Evolutionary conservation across 2,113 vertebrate species (phyloP).

Genomic region (Nannobrachium achirus): DNA sequence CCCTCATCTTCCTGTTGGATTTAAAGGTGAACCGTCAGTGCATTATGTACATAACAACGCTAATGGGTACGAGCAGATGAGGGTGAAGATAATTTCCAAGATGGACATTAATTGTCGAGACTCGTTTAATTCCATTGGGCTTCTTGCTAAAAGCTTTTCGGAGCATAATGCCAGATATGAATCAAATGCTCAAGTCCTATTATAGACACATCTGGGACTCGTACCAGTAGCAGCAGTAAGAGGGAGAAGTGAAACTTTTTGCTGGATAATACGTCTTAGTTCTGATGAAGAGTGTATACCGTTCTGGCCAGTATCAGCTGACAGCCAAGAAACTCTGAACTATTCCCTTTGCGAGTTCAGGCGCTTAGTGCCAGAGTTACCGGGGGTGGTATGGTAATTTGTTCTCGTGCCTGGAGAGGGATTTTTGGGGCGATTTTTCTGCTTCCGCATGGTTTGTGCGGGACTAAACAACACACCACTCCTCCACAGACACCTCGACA

Average conservation of each 20-base stretch:
- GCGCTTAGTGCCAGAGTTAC: too few relatives aligned
- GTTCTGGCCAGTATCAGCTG: background rate
- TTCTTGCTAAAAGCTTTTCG: slow-evolving; percentile 17
- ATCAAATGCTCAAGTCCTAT: background rate
- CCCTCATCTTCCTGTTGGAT: slow-evolving; percentile 25
- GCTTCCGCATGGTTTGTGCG: too few relatives aligned
- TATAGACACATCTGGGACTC: background rate
- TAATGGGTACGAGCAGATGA: background rate
- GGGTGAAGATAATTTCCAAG: slow-evolving; percentile 22
- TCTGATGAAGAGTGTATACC: background rate
- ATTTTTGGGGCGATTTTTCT: too few relatives aligned
- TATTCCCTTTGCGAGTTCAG: too few relatives aligned
- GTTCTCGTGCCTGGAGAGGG: background rate
- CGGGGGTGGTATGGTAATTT: too few relatives aligned
- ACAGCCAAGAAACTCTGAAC: background rate
- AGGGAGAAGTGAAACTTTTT: background rate
- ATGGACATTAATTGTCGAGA: slow-evolving; percentile 21
- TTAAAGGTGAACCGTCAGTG: slow-evolving; percentile 28
- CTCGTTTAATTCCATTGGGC: slow-evolving; percentile 8
- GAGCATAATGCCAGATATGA: slow-evolving; percentile 21
- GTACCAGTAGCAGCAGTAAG: background rate
- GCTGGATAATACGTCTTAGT: background rate
- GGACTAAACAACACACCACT: too few relatives aligned
- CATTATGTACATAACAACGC: background rate
- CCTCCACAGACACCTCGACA: background rate